Percentiles rank a stretch among this genome's conserved stretches.
Evolutionary conservation across 2,888 invertebrate species (phyloP).

Genomic region (Gisinianus flammeolus): DNA sequence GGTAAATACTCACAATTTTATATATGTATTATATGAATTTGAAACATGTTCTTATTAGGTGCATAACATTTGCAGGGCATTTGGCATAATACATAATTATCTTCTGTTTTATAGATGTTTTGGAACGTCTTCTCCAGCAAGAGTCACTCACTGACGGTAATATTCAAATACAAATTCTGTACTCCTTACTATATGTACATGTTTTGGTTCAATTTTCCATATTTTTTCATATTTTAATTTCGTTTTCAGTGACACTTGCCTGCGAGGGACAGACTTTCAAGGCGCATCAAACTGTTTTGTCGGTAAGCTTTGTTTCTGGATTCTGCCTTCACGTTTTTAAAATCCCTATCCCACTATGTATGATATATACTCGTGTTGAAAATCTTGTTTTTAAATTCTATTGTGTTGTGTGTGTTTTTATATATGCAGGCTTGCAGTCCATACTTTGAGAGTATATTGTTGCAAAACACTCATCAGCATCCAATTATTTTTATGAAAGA

Average conservation of each 20-base stretch:
- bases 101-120: conserved; percentile 76
- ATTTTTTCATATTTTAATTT: neutral
- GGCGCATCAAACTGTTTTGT: conserved; percentile 81
- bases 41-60: neutral
- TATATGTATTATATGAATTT: neutral
- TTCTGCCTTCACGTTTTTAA: no score
- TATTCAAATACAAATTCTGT: neutral
- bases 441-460: conserved; percentile 89
- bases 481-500: conserved; percentile 92
- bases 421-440: conserved; percentile 80
- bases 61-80: neutral
- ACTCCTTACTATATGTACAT: neutral
- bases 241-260: conserved; percentile 76
- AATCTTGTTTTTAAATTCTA: no score
- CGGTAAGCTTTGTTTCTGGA: conserved; percentile 26
- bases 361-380: no score
- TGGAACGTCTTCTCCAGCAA: conserved; percentile 83
- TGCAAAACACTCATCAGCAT: conserved; percentile 84
- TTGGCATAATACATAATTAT: neutral
- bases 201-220: neutral
- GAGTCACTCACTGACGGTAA: conserved; percentile 77
- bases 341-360: neutral
- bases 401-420: conserved; percentile 2
- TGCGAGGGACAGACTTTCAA: conserved; percentile 80
- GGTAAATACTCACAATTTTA: neutral